Evolutionary conservation across 2,888 invertebrate genomes (phyloP).

Genomic region (Omphaloscelis lunosa): DNA sequence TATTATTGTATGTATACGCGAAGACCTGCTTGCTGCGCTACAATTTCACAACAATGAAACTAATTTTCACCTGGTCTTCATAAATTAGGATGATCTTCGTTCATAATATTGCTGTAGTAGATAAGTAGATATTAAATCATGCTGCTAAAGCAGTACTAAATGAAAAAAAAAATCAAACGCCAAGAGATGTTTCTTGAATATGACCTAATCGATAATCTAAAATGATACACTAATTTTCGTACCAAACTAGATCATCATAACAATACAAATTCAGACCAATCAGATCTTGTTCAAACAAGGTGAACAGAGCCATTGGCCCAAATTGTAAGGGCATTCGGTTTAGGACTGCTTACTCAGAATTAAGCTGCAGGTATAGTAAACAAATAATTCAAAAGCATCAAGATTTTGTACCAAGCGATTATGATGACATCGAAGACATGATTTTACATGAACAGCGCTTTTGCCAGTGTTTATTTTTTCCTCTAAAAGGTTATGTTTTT

Average conservation of each 20-base stretch:
- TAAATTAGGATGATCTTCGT: not conserved
- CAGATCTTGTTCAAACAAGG: slow-evolving; percentile 52
- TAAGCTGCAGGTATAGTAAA: slow-evolving; percentile 40
- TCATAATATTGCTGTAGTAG: not conserved
- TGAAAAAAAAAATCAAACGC: too few species aligned
- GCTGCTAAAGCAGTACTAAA: too few species aligned
- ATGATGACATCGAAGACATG: not conserved
- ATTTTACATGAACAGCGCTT: not conserved
- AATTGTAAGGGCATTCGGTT: slow-evolving; percentile 51
- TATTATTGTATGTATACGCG: slow-evolving; percentile 14
- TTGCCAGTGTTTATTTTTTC: not conserved
- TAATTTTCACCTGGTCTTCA: not conserved
- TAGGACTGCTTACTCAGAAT: slow-evolving; percentile 55
- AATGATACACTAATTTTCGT: slow-evolving; percentile 21
- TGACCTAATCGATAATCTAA: slow-evolving; percentile 11
- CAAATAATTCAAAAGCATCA: slow-evolving; percentile 26
- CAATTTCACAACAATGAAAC: slow-evolving; percentile 10
- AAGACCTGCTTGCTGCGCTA: slow-evolving; percentile 13
- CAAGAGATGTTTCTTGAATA: not conserved
- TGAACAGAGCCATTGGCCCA: slow-evolving; percentile 48
- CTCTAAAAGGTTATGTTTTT: not conserved
- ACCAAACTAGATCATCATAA: slow-evolving; percentile 37
- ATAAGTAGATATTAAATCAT: not conserved
- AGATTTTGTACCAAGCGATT: slow-evolving; percentile 1
- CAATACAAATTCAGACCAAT: slow-evolving; percentile 49